Conservation (phyloP, 2,888 invertebrate species). For the Noctua fimbriata region DNA sequence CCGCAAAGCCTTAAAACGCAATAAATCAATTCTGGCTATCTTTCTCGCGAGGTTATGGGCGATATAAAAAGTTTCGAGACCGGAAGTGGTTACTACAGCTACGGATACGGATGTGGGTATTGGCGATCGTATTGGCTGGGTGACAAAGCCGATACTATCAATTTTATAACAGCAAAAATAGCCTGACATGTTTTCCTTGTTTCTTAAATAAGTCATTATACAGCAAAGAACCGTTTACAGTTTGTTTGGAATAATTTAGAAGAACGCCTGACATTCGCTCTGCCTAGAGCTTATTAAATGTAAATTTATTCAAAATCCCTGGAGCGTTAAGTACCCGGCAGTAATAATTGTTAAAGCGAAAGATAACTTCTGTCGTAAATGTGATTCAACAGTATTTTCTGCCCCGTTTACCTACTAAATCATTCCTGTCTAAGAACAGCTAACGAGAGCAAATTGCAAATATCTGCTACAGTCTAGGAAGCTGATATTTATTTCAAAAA, state of each 20-base stretch:
- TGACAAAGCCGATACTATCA: conserved; percentile 26
- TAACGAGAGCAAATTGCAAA: conserved; percentile 8
- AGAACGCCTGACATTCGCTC: conserved; percentile 6
- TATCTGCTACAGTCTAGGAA: conserved; percentile 16
- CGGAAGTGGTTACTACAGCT: conserved; percentile 32
- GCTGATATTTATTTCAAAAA: too few relatives aligned
- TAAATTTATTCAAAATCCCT: conserved; percentile 54
- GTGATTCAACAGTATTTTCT: conserved; percentile 37
- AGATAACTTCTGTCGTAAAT: conserved; percentile 33
- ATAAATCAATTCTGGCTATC: conserved; percentile 50
- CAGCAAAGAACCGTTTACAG: background rate
- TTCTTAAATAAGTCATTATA: background rate
- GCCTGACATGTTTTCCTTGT: conserved; percentile 4
- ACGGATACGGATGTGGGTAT: conserved; percentile 16
- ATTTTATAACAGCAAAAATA: conserved; percentile 6
- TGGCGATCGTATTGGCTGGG: conserved; percentile 17
- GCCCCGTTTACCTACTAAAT: conserved; percentile 7
- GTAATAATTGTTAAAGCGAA: conserved; percentile 36
- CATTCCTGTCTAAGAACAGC: background rate
- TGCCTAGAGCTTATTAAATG: conserved; percentile 38
- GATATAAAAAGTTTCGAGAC: conserved; percentile 40
- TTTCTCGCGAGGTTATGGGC: conserved; percentile 11
- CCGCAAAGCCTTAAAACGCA: conserved; percentile 17
- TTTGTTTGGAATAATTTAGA: conserved; percentile 17
- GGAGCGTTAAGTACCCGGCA: conserved; percentile 26